phyloP scores from a whole-genome alignment of 2,888 invertebrate genomes.

The Agapostemon virescens region DNA sequence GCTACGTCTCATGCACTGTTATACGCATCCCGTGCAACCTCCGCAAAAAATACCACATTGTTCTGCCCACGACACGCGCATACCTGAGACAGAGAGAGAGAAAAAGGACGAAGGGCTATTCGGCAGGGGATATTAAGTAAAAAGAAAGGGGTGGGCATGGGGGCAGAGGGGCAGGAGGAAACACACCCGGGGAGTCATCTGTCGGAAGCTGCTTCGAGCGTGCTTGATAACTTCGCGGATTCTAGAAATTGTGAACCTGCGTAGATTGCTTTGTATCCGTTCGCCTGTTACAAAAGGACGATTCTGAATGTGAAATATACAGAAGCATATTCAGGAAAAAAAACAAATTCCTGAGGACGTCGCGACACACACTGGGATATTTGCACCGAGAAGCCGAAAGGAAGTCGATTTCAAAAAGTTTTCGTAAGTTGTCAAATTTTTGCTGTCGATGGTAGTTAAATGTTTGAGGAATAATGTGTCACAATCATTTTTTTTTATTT shows the following conservation, averaged over 20 bases:
- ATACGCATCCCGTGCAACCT: conserved; percentile 67
- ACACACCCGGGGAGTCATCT: conserved; percentile 30
- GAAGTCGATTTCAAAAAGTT: too few species aligned
- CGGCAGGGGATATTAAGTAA: conserved; percentile 44
- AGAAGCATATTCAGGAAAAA: not conserved
- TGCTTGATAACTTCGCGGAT: conserved; percentile 53
- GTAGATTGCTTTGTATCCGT: conserved; percentile 45
- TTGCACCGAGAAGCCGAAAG: too few species aligned
- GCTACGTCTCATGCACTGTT: conserved; percentile 70
- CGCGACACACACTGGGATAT: too few species aligned
- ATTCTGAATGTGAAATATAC: conserved; percentile 34
- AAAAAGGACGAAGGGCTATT: conserved; percentile 33
- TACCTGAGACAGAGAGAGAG: conserved; percentile 38
- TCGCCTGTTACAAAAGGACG: conserved; percentile 42
- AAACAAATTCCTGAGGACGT: not conserved
- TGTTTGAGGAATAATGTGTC: too few species aligned
- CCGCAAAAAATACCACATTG: conserved; percentile 65
- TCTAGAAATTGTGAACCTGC: conserved; percentile 47
- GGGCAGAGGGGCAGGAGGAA: not conserved
- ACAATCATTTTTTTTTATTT: too few species aligned
- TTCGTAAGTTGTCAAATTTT: too few species aligned
- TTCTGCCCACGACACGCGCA: conserved; percentile 65
- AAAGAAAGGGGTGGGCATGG: conserved; percentile 4
- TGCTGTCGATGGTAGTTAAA: too few species aligned
- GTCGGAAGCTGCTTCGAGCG: conserved; percentile 34